Conservation (phyloP, 2,797 vertebrate genomes). For the Gallinago solitaria region DNA sequence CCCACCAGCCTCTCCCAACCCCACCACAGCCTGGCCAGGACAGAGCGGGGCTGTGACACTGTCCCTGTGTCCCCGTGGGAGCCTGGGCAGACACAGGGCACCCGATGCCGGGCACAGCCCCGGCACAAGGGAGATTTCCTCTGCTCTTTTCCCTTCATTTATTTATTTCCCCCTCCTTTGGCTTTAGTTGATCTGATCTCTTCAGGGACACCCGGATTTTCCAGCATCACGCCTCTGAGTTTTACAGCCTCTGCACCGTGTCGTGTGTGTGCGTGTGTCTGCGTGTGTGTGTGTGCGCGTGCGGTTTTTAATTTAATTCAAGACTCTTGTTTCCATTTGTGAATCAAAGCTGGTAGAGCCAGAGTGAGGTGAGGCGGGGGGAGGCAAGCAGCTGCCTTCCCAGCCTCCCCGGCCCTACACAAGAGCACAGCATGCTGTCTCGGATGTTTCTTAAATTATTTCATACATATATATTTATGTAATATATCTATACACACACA, state of each 20-base stretch:
- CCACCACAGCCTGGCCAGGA: neutral
- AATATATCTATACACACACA: conserved; percentile 50
- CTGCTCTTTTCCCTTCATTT: neutral
- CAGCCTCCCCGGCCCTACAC: neutral
- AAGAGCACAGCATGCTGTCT: conserved; percentile 55
- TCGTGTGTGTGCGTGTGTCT: conserved; percentile 32
- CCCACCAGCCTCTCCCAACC: neutral
- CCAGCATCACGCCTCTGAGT: neutral
- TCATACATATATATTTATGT: conserved; percentile 64
- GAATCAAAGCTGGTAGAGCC: conserved; percentile 29
- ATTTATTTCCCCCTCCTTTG: neutral
- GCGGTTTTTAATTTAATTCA: conserved; percentile 67
- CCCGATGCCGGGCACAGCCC: neutral
- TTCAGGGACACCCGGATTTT: conserved; percentile 50
- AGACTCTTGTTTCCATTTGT: conserved; percentile 43
- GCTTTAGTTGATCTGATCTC: conserved; percentile 36
- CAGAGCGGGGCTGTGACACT: neutral
- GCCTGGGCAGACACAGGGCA: neutral
- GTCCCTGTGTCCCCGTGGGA: neutral
- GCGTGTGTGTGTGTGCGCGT: conserved; percentile 25
- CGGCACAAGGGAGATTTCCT: neutral
- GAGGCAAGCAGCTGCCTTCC: neutral
- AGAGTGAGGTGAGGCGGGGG: neutral
- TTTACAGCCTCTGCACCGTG: conserved; percentile 1
- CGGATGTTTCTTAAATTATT: conserved; percentile 43